A percentile compares a stretch with the other conserved stretches of the same genome.
Evolutionary conservation across 2,888 invertebrate genomes (phyloP).

Genomic region (Macroteleia sp.): DNA sequence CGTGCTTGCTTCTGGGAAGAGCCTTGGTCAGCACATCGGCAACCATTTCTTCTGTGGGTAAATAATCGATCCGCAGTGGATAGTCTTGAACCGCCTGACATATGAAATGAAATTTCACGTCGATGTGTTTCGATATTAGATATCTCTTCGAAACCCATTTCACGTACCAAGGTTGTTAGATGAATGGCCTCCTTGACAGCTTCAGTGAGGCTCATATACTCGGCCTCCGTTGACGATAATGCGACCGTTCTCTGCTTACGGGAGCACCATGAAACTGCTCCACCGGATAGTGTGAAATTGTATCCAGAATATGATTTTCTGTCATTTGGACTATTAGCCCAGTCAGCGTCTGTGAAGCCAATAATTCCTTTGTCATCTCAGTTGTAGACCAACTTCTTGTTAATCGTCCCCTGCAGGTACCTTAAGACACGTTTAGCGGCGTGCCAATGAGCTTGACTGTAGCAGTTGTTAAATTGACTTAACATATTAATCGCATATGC

Average conservation of each 20-base stretch:
- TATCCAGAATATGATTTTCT: not conserved
- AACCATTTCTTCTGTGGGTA: too few species aligned
- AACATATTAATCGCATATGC: not conserved
- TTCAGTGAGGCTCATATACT: not conserved
- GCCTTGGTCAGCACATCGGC: too few species aligned
- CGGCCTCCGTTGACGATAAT: not conserved
- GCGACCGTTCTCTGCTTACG: too few species aligned
- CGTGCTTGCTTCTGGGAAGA: too few species aligned
- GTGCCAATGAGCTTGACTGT: not conserved
- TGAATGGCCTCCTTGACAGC: constrained; percentile 3
- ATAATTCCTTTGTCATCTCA: not conserved
- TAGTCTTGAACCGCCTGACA: too few species aligned
- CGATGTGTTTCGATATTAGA: too few species aligned
- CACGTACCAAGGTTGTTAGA: not conserved
- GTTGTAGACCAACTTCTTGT: not conserved
- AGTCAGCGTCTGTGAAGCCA: not conserved
- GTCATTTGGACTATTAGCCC: not conserved
- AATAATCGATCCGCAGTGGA: too few species aligned
- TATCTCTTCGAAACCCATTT: not conserved
- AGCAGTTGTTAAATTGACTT: not conserved
- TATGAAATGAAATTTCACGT: too few species aligned
- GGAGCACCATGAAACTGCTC: not conserved
- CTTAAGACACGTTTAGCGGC: not conserved
- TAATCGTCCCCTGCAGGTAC: not conserved
- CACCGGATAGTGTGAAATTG: not conserved